Evolutionary conservation across 2,797 vertebrate genomes (phyloP), one percentile per base, ranked within the genome.

Genomic region (Cryptoblepharus egeriae): DNA sequence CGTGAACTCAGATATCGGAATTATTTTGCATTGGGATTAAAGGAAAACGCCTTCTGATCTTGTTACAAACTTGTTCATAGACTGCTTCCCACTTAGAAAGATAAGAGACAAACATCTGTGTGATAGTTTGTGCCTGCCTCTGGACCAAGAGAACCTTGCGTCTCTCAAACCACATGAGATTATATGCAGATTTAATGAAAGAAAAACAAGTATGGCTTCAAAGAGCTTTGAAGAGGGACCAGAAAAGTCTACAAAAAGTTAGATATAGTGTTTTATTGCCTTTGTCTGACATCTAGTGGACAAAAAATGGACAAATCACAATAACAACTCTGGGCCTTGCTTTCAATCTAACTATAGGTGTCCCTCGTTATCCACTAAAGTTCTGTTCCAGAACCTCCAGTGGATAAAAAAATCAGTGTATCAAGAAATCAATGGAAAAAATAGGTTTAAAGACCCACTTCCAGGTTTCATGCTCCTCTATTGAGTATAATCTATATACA

Each of bases 231-330:
- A 28, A 39, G 8, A 4, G 1, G 12, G n/a, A 7, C 57, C 6
- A 22, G 57, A 24, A 37, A 81, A 42, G 42, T 39, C 55, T 8
- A 45, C 6, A 0, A 0, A 4, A 42, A 4, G 42, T 6, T 0
- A 64, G 75, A 28, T 45, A 68, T 65, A 18, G 2, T 5, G 68
- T 45, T 80, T n/a, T 32, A 2, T 32, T 85, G 84, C 71, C 45
- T 82, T 94, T 85, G 88, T 60, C 82, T 74, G 92, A 94, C 94
- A 94, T 88, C 95, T 95, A 84, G 94, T 91, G 95, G 77, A 2
- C 6, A 63, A 86, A 81, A n/a, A 84, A 39, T 0, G 63, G 68
- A 52, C 13, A 52, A 52, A 52, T 52, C 49, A 52, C 13, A 45
- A 76, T 63, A 4, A 69, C 30, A 76, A 16, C 20, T 64, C 49